These are phyloP conservation scores for Drosophila limbata DNA, from an alignment of 2,888 invertebrate species.

Conservation along the genomic window DNA sequence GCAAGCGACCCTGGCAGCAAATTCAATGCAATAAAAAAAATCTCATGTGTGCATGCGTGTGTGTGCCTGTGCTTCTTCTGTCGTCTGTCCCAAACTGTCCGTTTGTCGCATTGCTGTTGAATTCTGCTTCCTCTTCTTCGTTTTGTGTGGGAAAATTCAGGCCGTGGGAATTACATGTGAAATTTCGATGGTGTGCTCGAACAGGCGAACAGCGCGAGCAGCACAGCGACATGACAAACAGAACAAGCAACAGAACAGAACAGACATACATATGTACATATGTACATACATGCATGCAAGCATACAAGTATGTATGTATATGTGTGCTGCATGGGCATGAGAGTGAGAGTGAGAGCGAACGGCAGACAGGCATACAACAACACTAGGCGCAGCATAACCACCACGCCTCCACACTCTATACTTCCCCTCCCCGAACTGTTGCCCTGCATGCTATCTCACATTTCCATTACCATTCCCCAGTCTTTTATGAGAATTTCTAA, in stretches of 20 bases:
- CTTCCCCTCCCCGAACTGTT: neutral
- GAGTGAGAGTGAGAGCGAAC: slow-evolving; percentile 13
- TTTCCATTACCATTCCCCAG: slow-evolving; percentile 34
- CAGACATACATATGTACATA: slow-evolving; percentile 28
- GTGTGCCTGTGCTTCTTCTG: slow-evolving; percentile 40
- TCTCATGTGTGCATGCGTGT: slow-evolving; percentile 26
- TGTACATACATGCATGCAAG: slow-evolving; percentile 14
- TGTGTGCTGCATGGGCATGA: slow-evolving; percentile 30
- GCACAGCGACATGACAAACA: slow-evolving; percentile 33
- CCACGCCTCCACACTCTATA: slow-evolving; percentile 22
- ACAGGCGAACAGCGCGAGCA: slow-evolving; percentile 83
- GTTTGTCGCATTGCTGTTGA: slow-evolving; percentile 68
- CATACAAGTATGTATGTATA: too few relatives aligned
- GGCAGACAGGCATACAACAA: slow-evolving; percentile 30
- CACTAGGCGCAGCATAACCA: slow-evolving; percentile 44
- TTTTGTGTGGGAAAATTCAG: slow-evolving; percentile 85
- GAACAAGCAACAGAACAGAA: slow-evolving; percentile 46
- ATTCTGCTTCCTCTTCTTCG: slow-evolving; percentile 74
- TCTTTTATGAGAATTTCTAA: slow-evolving; percentile 36
- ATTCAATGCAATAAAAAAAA: slow-evolving; percentile 66
- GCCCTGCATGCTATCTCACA: slow-evolving; percentile 10
- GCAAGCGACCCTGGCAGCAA: slow-evolving; percentile 80
- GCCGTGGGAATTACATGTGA: slow-evolving; percentile 86
- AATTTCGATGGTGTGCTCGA: slow-evolving; percentile 85
- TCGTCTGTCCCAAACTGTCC: slow-evolving; percentile 61